phyloP scores from a whole-genome alignment of 2,797 vertebrate species.

The Rhyacichthys aspro region DNA sequence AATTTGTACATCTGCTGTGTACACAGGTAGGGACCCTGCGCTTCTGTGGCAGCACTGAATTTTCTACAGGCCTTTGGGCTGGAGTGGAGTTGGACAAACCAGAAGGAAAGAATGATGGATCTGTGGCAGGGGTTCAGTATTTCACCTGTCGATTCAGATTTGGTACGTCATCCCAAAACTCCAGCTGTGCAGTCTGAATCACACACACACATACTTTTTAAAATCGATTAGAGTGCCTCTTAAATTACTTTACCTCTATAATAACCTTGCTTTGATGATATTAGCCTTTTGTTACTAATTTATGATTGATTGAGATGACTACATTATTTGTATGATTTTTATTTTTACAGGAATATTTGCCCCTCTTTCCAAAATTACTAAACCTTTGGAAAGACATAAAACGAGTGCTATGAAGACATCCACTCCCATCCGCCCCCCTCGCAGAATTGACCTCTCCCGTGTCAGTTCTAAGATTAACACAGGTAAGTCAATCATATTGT shows the following conservation, averaged over 20 bases:
- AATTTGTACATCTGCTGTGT: constrained; percentile 14
- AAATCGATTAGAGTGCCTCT: no score
- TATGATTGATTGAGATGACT: neutral
- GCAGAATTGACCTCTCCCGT: constrained; percentile 80
- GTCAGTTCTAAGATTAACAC: constrained; percentile 89
- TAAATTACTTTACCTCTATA: no score
- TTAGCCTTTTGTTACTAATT: neutral
- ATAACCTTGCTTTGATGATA: neutral
- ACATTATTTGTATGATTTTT: neutral
- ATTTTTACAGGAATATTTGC: constrained; percentile 89
- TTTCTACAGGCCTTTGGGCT: constrained; percentile 95
- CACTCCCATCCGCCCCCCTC: constrained; percentile 75
- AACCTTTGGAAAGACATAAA: constrained; percentile 83
- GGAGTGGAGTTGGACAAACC: constrained; percentile 93
- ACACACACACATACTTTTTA: no score
- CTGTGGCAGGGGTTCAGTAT: constrained; percentile 92
- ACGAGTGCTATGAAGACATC: constrained; percentile 55
- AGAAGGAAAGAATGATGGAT: constrained; percentile 95
- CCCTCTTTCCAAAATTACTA: constrained; percentile 93
- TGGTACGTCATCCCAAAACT: constrained; percentile 68
- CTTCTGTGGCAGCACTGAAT: constrained; percentile 94
- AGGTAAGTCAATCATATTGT: constrained; percentile 71
- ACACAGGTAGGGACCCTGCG: constrained; percentile 88
- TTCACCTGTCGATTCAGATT: constrained; percentile 89
- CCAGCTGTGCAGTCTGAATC: neutral